Evolutionary conservation across 1,140 invertebrate genomes (phyloP).

Genomic region (Drosophila nigromelanica): DNA sequence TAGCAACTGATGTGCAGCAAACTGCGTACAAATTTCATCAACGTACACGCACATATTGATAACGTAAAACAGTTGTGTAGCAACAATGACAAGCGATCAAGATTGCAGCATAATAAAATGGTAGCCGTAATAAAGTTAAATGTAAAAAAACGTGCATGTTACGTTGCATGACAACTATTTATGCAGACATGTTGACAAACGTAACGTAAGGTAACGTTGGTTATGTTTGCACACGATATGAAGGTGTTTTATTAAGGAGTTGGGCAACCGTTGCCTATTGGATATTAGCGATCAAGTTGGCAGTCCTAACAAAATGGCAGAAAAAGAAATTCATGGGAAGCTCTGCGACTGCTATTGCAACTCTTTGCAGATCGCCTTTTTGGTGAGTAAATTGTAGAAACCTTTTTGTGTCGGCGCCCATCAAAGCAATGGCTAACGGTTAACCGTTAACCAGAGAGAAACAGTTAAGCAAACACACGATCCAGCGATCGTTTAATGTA

Average conservation of each 20-base stretch:
- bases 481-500: conserved; percentile 31
- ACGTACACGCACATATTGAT: too few species aligned
- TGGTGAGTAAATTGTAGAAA: neutral
- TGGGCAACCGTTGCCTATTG: neutral
- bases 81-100: too few species aligned
- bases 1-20: neutral
- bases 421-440: conserved; percentile 28
- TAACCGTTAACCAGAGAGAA: conserved; percentile 13
- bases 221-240: too few species aligned
- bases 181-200: too few species aligned
- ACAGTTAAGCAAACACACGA: conserved; percentile 39
- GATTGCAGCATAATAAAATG: too few species aligned
- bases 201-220: too few species aligned
- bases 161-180: too few species aligned
- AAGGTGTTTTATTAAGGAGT: too few species aligned
- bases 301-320: neutral
- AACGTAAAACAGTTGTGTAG: too few species aligned
- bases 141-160: too few species aligned
- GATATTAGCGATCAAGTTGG: neutral
- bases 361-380: neutral
- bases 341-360: neutral
- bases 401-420: conserved; percentile 21
- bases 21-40: too few species aligned
- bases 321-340: neutral
- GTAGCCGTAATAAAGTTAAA: too few species aligned